Base-by-base conservation (phyloP, 1,140 invertebrate genomes). In the Glomeris maerens region DNA sequence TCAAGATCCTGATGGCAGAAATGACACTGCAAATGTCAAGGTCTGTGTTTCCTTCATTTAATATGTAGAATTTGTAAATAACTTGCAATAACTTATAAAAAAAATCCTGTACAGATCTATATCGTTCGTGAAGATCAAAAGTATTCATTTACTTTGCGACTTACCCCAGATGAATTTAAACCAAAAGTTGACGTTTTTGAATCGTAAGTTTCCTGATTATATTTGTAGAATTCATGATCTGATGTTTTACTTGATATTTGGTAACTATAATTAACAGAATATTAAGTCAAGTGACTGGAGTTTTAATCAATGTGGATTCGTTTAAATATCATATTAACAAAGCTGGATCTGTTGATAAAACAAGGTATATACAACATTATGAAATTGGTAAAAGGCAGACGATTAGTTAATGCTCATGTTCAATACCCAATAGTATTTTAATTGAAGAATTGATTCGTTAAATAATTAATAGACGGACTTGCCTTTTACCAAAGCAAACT, bases 251-350 rank as follows among this genome's bases (percentile, higher is more conserved):
- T 36, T 36, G 10, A 36, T 10, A 36, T 36, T 36, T 36, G 17
- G 10, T 36, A n/a, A n/a, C 17, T 36, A 17, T 36, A 36, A 36
- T 60, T 61, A 66, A 40, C 55, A 86, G 84, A 56, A 75, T 78
- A 39, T 66, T 91, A 22, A 78, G 80, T 1, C 85, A 83, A 60
- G 85, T 93, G 0, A 92, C 90, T 0, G 81, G 82, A 21, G 81
- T 85, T 0, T 86, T 92, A 52, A 90, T 95, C 2, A 95, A 95
- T 61, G 79, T 94, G 1, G 91, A 96, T 62, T 84, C 89, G 59
- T 86, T 89, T 55, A 81, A 86, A 63, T 83, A 89, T 27, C 91
- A 96, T 63, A 85, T 89, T 61, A 91, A 92, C 62, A 77, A 81
- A 56, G 84, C 90, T 60, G 91, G 91, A 4, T 83, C 84, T 0